These are phyloP conservation scores for Heliocidaris tuberculata DNA, from an alignment of 35 echinoderm and acorn worm genomes.

Conservation along the genomic window DNA sequence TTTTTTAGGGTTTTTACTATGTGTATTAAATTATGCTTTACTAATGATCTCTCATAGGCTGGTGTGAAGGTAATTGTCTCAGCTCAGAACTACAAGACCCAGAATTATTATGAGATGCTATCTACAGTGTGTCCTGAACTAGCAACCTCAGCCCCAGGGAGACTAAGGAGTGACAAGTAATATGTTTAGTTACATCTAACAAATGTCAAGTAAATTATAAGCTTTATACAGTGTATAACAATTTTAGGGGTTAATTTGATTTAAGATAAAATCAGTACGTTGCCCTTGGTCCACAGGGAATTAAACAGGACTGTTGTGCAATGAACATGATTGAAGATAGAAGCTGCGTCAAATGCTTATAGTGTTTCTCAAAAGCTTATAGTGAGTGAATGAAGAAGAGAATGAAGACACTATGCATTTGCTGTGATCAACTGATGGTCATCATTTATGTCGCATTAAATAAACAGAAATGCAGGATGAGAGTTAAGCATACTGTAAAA, in stretches of 20 bases:
- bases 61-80: constrained; percentile 58
- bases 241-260: not conserved
- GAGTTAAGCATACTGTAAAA: no score
- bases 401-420: no score
- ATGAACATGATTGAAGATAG: no score
- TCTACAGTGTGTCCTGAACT: constrained; percentile 74
- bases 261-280: not conserved
- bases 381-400: no score
- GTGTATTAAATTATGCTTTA: not conserved
- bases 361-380: no score
- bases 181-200: not conserved
- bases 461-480: no score
- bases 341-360: no score
- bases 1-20: not conserved
- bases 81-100: constrained; percentile 68
- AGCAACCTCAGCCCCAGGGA: constrained; percentile 21
- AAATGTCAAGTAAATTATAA: not conserved
- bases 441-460: no score
- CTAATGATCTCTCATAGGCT: constrained; percentile 17
- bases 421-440: no score
- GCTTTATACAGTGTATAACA: not conserved
- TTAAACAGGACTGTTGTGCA: no score
- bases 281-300: no score
- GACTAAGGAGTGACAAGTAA: constrained; percentile 23
- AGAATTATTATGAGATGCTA: constrained; percentile 82